Evolutionary conservation across 2,888 invertebrate species (phyloP).

Genomic region (Tiphia femorata): DNA sequence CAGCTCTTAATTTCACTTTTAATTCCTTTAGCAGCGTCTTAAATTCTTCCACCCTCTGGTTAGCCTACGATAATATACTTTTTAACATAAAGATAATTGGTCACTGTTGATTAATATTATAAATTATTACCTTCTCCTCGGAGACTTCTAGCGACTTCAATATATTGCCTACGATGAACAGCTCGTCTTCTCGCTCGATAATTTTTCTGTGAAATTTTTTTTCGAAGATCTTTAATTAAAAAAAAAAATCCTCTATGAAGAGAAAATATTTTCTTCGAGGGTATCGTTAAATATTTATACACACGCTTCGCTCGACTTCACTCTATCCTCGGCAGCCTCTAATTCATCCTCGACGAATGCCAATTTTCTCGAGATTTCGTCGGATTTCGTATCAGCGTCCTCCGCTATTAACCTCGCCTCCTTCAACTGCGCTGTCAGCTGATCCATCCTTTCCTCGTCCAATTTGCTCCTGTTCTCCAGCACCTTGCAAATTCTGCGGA

Average conservation of each 20-base stretch:
- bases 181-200: slow-evolving; percentile 78
- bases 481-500: slow-evolving; percentile 74
- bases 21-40: slow-evolving; percentile 69
- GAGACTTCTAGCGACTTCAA: slow-evolving; percentile 79
- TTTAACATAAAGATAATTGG: not conserved
- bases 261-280: not conserved
- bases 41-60: slow-evolving; percentile 75
- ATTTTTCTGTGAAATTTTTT: slow-evolving; percentile 71
- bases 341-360: slow-evolving; percentile 78
- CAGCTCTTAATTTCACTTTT: slow-evolving; percentile 55
- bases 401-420: slow-evolving; percentile 78
- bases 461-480: slow-evolving; percentile 75
- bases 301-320: slow-evolving; percentile 75
- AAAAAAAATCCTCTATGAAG: not conserved
- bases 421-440: slow-evolving; percentile 76
- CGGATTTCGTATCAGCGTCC: slow-evolving; percentile 79
- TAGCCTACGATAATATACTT: slow-evolving; percentile 67
- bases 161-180: slow-evolving; percentile 80
- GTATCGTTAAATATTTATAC: slow-evolving; percentile 27
- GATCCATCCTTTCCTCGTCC: slow-evolving; percentile 77
- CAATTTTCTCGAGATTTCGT: slow-evolving; percentile 78
- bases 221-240: not conserved
- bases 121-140: slow-evolving; percentile 71
- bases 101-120: not conserved
- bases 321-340: slow-evolving; percentile 77